A percentile compares a stretch with the other conserved stretches of the same genome.
Evolutionary conservation across 2,797 vertebrate species (phyloP).

Genomic region (Antrozous pallidus): DNA sequence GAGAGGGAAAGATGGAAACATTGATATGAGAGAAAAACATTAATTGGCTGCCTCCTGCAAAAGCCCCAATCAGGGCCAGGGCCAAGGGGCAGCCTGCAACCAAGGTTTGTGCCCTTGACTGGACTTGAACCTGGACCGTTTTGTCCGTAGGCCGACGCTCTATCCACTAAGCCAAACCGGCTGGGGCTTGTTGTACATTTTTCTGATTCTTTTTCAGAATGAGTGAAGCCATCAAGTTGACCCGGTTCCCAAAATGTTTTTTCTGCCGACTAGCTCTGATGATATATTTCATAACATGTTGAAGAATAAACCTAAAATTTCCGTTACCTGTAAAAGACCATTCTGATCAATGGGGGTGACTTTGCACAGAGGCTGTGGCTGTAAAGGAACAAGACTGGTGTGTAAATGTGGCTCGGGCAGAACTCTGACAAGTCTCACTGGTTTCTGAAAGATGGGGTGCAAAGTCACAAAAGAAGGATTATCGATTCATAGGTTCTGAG

Average conservation of each 20-base stretch:
- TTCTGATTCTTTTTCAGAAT: slow-evolving; percentile 29
- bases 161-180: too few species aligned
- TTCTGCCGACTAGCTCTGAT: not conserved
- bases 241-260: not conserved
- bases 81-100: too few species aligned
- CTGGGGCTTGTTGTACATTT: not conserved
- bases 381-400: not conserved
- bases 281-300: not conserved
- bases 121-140: too few species aligned
- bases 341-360: not conserved
- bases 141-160: too few species aligned
- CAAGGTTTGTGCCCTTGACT: too few species aligned
- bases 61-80: too few species aligned
- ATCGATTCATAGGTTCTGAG: not conserved
- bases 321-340: not conserved
- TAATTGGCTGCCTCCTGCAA: too few species aligned
- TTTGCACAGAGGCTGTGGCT: not conserved
- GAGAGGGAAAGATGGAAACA: too few species aligned
- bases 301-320: not conserved
- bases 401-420: not conserved
- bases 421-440: not conserved
- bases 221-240: not conserved
- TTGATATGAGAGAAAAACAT: too few species aligned
- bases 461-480: not conserved
- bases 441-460: not conserved